A percentile compares a stretch with the other conserved stretches of the same genome.
These are phyloP conservation scores for Perca fluviatilis DNA, from an alignment of 2,113 vertebrate species.

Conservation along the genomic window DNA sequence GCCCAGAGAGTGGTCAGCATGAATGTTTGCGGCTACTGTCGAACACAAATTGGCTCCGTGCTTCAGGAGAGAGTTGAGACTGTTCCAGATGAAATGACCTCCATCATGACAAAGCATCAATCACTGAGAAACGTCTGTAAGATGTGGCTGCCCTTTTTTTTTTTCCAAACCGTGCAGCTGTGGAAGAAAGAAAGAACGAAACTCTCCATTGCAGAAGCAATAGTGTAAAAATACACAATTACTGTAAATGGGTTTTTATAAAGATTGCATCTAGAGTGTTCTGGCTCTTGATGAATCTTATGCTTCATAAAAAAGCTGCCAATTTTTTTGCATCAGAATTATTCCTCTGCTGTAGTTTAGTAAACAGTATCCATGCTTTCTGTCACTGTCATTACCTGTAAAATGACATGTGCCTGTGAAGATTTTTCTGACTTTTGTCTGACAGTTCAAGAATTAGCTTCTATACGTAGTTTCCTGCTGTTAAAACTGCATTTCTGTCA, in stretches of 20 bases:
- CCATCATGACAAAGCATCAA: not conserved
- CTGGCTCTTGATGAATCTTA: not conserved
- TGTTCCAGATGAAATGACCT: not conserved
- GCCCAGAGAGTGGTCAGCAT: not conserved
- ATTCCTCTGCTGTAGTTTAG: not conserved
- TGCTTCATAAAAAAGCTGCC: not conserved
- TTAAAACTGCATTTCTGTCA: not conserved
- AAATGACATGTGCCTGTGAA: conserved; percentile 41
- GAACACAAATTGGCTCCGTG: not conserved
- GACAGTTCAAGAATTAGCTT: not conserved
- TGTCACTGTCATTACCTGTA: conserved; percentile 29
- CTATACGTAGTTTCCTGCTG: not conserved
- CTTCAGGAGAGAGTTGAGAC: not conserved
- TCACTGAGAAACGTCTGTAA: not conserved
- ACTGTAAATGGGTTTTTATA: not conserved
- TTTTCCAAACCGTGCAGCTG: not conserved
- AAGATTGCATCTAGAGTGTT: not conserved
- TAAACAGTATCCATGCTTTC: conserved; percentile 35
- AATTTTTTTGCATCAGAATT: not conserved
- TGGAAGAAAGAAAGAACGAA: not conserved
- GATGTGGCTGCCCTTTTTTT: not conserved
- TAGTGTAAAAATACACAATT: not conserved
- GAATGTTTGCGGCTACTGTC: not conserved
- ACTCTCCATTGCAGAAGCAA: not conserved
- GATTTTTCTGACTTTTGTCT: not conserved